phyloP scores from a whole-genome alignment of 2,888 invertebrate genomes.

The Bugula neritina region DNA sequence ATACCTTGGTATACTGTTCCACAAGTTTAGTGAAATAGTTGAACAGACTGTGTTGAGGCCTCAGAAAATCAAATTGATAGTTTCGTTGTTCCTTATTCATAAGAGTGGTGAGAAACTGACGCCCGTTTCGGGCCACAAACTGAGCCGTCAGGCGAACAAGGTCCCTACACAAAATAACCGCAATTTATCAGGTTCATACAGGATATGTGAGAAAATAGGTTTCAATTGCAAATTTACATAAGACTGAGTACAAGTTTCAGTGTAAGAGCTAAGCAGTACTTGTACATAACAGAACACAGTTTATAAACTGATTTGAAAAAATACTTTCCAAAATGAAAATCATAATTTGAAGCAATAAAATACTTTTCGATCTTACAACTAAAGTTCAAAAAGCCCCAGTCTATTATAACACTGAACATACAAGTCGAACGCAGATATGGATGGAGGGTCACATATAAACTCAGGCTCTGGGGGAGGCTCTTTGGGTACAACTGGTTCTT shows the following conservation, averaged over 20 bases:
- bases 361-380: too few relatives aligned
- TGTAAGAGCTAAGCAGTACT: too few relatives aligned
- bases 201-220: too few relatives aligned
- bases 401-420: too few relatives aligned
- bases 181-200: background rate
- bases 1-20: slow-evolving; percentile 95
- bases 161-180: slow-evolving; percentile 61
- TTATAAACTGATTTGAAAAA: too few relatives aligned
- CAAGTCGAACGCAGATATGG: slow-evolving; percentile 93
- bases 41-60: slow-evolving; percentile 96
- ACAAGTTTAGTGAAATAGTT: slow-evolving; percentile 95
- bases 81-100: slow-evolving; percentile 98
- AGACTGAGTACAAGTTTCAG: too few relatives aligned
- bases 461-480: slow-evolving; percentile 54
- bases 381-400: too few relatives aligned
- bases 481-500: slow-evolving; percentile 49
- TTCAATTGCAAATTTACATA: too few relatives aligned
- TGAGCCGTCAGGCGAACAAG: slow-evolving; percentile 96
- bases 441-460: slow-evolving; percentile 81
- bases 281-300: too few relatives aligned
- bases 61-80: slow-evolving; percentile 95
- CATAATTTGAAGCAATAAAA: too few relatives aligned
- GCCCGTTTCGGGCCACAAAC: slow-evolving; percentile 95
- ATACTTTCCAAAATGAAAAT: too few relatives aligned
- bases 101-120: slow-evolving; percentile 92